These are phyloP conservation scores for Palythoa grandiflora DNA, from an alignment of 92 coral and sea anemone genomes.

Conservation along the genomic window DNA sequence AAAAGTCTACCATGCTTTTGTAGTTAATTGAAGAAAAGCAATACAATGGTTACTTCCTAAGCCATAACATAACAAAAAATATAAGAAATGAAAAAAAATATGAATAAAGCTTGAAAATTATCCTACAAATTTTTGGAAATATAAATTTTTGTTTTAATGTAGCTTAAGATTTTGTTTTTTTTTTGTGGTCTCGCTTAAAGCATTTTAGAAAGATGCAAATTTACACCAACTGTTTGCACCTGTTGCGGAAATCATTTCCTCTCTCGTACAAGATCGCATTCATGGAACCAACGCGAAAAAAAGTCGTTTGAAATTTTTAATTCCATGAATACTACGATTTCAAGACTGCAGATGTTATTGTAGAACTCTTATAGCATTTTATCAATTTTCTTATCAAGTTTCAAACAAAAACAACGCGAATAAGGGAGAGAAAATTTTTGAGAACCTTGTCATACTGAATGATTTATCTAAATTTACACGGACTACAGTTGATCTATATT, in stretches of 20 bases:
- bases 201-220: slow-evolving; percentile 5
- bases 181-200: not conserved
- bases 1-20: not conserved
- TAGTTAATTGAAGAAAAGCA: not conserved
- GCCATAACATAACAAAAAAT: not conserved
- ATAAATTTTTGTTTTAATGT: not conserved
- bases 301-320: not conserved
- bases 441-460: no score
- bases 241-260: not conserved
- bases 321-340: not conserved
- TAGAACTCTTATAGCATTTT: not conserved
- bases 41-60: not conserved
- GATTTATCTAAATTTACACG: not conserved
- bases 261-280: not conserved
- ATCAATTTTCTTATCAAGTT: not conserved
- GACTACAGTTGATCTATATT: not conserved
- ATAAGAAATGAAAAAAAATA: not conserved
- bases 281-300: not conserved
- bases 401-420: not conserved
- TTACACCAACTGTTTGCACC: not conserved
- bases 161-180: not conserved
- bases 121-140: not conserved
- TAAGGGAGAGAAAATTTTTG: not conserved
- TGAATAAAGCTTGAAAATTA: not conserved
- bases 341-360: no score